These are phyloP conservation scores for Zophobas atratus DNA, from an alignment of 1,140 invertebrate species.

Conservation along the genomic window DNA sequence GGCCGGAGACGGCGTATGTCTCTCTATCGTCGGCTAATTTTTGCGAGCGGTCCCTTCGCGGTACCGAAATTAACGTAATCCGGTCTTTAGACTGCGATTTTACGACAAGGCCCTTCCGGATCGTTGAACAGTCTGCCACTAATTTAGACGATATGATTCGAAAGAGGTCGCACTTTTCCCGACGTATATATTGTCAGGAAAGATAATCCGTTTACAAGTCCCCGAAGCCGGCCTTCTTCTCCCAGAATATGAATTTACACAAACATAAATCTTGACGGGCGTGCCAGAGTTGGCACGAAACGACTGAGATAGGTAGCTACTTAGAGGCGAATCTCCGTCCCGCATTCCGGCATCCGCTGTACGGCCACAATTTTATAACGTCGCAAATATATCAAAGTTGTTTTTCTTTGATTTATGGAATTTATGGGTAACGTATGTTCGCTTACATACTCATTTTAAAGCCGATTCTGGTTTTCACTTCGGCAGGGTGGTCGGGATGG, in stretches of 20 bases:
- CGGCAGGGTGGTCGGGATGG: not conserved
- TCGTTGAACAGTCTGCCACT: constrained; percentile 11
- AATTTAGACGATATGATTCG: not conserved
- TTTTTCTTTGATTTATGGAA: constrained; percentile 45
- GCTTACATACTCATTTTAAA: constrained; percentile 31
- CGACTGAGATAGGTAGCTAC: constrained; percentile 34
- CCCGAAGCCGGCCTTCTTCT: constrained; percentile 24
- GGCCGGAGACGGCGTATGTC: not conserved
- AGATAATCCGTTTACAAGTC: constrained; percentile 46
- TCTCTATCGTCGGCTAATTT: not conserved
- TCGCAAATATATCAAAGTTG: constrained; percentile 46
- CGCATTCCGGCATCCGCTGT: constrained; percentile 32
- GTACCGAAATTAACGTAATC: constrained; percentile 3
- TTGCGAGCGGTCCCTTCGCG: not conserved
- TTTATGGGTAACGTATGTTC: constrained; percentile 49
- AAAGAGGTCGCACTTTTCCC: not conserved
- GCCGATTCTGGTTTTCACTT: constrained; percentile 35
- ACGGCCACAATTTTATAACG: constrained; percentile 45
- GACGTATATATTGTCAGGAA: constrained; percentile 31
- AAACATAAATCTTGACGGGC: constrained; percentile 42
- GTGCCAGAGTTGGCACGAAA: constrained; percentile 34
- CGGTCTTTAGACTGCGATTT: constrained; percentile 8
- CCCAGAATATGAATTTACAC: constrained; percentile 47
- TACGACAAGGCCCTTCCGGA: constrained; percentile 3
- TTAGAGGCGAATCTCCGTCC: constrained; percentile 36